Conservation (phyloP, 2,888 invertebrate genomes). For the Tineola bisselliella region DNA sequence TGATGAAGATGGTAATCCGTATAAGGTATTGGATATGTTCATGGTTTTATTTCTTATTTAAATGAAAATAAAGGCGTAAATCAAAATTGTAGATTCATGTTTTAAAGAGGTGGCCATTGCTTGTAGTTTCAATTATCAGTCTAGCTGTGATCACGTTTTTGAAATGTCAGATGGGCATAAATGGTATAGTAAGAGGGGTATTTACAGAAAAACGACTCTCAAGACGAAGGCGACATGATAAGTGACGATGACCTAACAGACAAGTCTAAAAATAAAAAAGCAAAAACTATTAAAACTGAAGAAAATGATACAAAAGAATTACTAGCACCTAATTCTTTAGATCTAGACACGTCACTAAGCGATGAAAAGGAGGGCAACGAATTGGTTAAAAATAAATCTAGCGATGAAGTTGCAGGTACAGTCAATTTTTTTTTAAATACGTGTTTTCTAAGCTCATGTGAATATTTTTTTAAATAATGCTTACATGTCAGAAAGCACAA, state of each 20-base stretch:
- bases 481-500: slow-evolving; percentile 15
- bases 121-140: too few species aligned
- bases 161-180: too few species aligned
- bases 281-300: background rate
- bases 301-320: slow-evolving; percentile 14
- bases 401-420: background rate
- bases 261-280: background rate
- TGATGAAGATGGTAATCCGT: slow-evolving; percentile 73
- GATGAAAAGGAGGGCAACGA: slow-evolving; percentile 22
- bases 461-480: too few species aligned
- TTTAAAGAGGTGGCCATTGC: too few species aligned
- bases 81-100: too few species aligned
- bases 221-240: slow-evolving; percentile 44
- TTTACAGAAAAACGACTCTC: slow-evolving; percentile 35
- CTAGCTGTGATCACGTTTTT: too few species aligned
- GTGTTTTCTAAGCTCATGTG: too few species aligned
- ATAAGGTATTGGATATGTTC: slow-evolving; percentile 22
- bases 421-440: too few species aligned
- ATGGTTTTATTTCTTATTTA: too few species aligned
- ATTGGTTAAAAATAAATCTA: background rate
- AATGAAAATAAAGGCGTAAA: too few species aligned
- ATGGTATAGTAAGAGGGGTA: too few species aligned
- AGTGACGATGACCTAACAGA: slow-evolving; percentile 18
- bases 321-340: slow-evolving; percentile 25
- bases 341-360: slow-evolving; percentile 28